Evolutionary conservation across 1,140 invertebrate species (phyloP).

Genomic region (Samia ricini): DNA sequence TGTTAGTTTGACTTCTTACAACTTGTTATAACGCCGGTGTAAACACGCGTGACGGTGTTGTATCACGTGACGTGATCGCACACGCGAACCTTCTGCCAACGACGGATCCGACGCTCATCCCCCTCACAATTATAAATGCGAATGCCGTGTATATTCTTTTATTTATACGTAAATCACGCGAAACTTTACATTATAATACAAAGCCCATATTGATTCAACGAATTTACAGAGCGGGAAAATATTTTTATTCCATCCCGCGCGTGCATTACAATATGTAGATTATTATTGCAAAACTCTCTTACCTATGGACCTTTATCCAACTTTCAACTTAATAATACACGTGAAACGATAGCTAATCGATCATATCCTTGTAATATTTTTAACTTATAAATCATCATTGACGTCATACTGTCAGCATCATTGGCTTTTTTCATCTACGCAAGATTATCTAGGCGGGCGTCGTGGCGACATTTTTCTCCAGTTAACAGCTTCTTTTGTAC

Average conservation of each 20-base stretch:
- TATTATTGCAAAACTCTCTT: no score
- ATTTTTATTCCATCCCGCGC: background rate
- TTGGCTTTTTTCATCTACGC: no score
- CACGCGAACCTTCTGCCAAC: conserved; percentile 45
- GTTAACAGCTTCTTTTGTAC: no score
- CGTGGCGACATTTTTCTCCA: no score
- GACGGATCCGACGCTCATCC: conserved; percentile 43
- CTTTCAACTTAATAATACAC: no score
- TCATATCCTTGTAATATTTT: no score
- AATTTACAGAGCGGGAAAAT: background rate
- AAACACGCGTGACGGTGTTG: conserved; percentile 67
- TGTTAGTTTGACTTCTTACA: conserved; percentile 63
- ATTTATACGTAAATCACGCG: conserved; percentile 26
- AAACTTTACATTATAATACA: conserved; percentile 11
- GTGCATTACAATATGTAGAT: no score
- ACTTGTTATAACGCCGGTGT: conserved; percentile 64
- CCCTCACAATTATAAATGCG: conserved; percentile 50
- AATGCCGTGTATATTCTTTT: conserved; percentile 13
- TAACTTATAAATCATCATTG: no score
- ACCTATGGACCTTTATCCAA: no score
- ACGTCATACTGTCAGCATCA: no score
- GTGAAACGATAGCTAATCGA: no score
- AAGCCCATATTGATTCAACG: background rate
- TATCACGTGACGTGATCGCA: conserved; percentile 66
- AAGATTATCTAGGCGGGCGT: no score